Conservation (phyloP, 92 coral and sea anemone species). For the Bergia puertoricense region DNA sequence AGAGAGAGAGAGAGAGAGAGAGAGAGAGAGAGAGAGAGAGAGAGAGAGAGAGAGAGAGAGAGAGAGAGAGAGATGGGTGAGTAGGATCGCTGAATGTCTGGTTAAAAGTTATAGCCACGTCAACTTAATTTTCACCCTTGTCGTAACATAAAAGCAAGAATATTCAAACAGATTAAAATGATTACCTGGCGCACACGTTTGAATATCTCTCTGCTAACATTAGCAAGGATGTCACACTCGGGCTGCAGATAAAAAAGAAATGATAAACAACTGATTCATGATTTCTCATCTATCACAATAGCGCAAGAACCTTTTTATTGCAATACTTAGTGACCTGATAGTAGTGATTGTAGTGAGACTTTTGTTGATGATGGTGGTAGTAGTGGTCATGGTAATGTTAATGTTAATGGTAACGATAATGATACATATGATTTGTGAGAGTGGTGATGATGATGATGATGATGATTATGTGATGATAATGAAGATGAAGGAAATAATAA, state of each 20-base stretch:
- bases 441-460: not conserved
- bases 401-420: not conserved
- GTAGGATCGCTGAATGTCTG: too few species aligned
- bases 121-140: too few species aligned
- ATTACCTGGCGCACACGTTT: constrained; percentile 73
- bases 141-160: too few species aligned
- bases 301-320: not conserved
- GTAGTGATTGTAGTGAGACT: not conserved
- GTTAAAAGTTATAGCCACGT: too few species aligned
- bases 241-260: constrained; percentile 49
- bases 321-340: too few species aligned
- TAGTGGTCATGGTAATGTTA: not conserved
- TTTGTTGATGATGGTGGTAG: too few species aligned
- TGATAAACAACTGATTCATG: not conserved
- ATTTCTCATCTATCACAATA: not conserved
- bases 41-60: too few species aligned
- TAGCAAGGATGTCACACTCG: constrained; percentile 72
- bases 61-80: too few species aligned
- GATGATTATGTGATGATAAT: not conserved
- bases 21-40: too few species aligned
- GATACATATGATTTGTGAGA: not conserved
- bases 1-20: too few species aligned
- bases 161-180: too few species aligned
- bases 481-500: not conserved
- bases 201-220: constrained; percentile 59